These are phyloP conservation scores for Zootermopsis nevadensis DNA, from an alignment of 2,888 invertebrate genomes.

Conservation along the genomic window DNA sequence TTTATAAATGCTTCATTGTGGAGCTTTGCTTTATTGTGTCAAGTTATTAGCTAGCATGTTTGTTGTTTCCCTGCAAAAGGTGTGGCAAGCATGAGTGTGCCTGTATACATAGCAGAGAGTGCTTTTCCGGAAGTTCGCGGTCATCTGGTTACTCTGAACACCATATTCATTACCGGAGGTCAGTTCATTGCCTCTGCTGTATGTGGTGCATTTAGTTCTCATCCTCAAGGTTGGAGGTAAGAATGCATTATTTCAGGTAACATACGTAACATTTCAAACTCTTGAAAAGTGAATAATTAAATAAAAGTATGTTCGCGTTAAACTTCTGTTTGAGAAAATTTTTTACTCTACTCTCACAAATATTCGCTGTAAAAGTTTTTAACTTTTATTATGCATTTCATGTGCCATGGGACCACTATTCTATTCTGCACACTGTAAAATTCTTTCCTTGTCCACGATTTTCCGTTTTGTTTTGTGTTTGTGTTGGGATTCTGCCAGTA, in stretches of 20 bases:
- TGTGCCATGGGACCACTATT: too few relatives aligned
- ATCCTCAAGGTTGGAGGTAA: constrained; percentile 67
- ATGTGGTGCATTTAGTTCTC: constrained; percentile 64
- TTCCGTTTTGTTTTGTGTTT: too few relatives aligned
- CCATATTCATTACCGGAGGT: constrained; percentile 66
- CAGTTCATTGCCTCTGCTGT: constrained; percentile 65
- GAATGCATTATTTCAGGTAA: constrained; percentile 39
- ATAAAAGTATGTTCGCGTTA: too few relatives aligned
- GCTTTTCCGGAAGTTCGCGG: constrained; percentile 65
- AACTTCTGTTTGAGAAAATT: too few relatives aligned
- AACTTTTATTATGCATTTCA: too few relatives aligned
- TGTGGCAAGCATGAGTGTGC: constrained; percentile 67
- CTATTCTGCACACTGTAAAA: too few relatives aligned
- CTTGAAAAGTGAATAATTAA: too few relatives aligned
- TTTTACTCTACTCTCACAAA: too few relatives aligned
- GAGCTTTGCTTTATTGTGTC: neutral
- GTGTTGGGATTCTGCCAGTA: too few relatives aligned
- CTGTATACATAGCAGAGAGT: constrained; percentile 69
- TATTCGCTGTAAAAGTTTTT: too few relatives aligned
- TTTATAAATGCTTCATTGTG: neutral
- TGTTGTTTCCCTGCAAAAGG: constrained; percentile 58
- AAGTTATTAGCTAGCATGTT: neutral
- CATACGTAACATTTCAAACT: neutral
- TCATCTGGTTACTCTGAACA: constrained; percentile 65
- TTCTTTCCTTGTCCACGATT: too few relatives aligned